phyloP scores from a whole-genome alignment of 2,888 invertebrate species.

The Belgica antarctica region DNA sequence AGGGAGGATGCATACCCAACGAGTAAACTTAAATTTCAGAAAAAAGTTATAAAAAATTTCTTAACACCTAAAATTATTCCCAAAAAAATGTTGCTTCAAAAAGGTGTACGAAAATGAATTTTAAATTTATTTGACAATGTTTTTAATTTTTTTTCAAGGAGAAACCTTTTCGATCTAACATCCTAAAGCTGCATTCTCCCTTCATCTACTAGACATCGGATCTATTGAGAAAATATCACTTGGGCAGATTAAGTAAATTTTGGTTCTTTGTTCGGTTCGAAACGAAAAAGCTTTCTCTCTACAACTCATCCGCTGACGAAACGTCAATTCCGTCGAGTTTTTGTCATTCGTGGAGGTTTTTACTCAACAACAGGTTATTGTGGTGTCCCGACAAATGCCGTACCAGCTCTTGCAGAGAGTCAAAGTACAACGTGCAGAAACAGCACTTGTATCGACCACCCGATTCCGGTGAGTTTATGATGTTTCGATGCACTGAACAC shows the following conservation, averaged over 20 bases:
- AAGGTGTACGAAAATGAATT: neutral
- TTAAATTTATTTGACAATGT: neutral
- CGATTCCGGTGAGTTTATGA: slow-evolving; percentile 78
- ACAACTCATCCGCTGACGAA: too few species aligned
- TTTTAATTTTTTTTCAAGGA: too few species aligned
- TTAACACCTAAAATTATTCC: neutral
- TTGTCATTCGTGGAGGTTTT: slow-evolving; percentile 76
- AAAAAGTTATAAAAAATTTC: too few species aligned
- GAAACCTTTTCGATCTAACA: too few species aligned
- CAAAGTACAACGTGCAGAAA: slow-evolving; percentile 82
- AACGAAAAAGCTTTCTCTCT: neutral
- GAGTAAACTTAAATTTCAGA: neutral
- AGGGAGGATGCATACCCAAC: too few species aligned
- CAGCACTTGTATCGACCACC: slow-evolving; percentile 80
- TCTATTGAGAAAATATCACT: slow-evolving; percentile 41
- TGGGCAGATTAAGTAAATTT: slow-evolving; percentile 39
- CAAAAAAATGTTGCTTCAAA: neutral
- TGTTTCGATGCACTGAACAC: slow-evolving; percentile 84
- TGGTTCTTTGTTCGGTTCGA: slow-evolving; percentile 26
- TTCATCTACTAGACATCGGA: too few species aligned
- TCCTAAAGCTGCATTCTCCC: too few species aligned
- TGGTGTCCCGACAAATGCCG: slow-evolving; percentile 84
- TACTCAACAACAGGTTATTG: slow-evolving; percentile 81
- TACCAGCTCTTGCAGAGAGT: slow-evolving; percentile 81
- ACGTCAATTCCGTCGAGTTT: neutral